phyloP scores from a whole-genome alignment of 2,797 vertebrate species.

The Syncerus caffer region DNA sequence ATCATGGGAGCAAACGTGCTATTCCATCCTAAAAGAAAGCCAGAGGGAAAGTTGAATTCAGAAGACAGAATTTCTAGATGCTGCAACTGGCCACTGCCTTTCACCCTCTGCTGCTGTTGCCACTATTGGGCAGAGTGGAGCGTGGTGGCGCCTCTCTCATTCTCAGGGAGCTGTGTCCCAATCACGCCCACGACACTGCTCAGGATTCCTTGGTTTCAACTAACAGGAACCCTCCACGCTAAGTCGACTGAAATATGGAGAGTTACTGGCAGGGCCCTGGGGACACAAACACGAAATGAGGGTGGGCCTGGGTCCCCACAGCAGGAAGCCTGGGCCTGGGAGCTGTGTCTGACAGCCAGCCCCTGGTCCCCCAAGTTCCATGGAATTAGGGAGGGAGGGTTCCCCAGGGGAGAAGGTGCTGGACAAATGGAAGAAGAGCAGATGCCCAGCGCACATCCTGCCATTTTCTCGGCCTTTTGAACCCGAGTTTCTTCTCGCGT shows the following conservation, averaged over 20 bases:
- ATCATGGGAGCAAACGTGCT: neutral
- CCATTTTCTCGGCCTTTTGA: neutral
- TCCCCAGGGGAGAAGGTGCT: neutral
- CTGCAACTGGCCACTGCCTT: neutral
- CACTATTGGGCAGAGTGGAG: neutral
- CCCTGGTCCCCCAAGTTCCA: neutral
- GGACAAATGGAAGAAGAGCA: neutral
- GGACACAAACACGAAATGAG: neutral
- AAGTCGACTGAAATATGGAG: neutral
- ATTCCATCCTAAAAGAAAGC: neutral
- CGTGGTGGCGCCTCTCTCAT: neutral
- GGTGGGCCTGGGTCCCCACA: too few species aligned
- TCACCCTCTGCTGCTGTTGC: neutral
- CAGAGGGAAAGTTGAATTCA: neutral
- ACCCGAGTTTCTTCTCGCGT: too few species aligned
- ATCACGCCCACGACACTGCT: neutral
- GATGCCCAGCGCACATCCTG: too few species aligned
- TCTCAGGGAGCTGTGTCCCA: neutral
- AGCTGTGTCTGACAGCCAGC: neutral
- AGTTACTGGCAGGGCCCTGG: too few species aligned
- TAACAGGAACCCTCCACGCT: neutral
- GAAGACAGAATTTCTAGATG: neutral
- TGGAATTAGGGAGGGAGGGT: neutral
- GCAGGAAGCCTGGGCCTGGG: neutral
- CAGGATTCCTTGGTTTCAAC: neutral